Percentiles rank a stretch among this genome's conserved stretches.
These are phyloP conservation scores for Romanogobio albipinnatus DNA, from an alignment of 2,113 vertebrate genomes.

Conservation along the genomic window DNA sequence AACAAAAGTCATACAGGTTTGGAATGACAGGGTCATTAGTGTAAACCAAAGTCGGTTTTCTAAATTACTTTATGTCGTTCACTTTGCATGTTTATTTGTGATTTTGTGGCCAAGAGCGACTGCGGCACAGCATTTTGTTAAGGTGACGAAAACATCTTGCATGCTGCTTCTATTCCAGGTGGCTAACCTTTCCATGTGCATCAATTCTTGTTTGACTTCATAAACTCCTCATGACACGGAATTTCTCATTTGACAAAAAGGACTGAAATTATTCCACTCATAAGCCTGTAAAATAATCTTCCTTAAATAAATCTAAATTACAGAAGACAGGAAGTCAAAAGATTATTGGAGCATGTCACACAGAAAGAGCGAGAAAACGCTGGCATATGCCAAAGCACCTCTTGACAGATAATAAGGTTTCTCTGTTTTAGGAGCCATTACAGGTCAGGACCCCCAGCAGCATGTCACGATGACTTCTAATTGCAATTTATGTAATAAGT, in stretches of 20 bases:
- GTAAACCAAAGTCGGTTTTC: neutral
- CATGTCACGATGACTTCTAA: constrained; percentile 79
- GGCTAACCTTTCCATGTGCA: constrained; percentile 55
- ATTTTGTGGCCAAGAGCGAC: constrained; percentile 21
- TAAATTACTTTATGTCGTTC: neutral
- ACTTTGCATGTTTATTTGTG: constrained; percentile 24
- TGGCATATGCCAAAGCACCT: constrained; percentile 65
- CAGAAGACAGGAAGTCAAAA: constrained; percentile 66
- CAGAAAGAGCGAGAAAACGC: constrained; percentile 50
- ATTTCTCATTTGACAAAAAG: constrained; percentile 64
- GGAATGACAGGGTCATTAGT: neutral
- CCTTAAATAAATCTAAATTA: constrained; percentile 66
- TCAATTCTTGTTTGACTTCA: constrained; percentile 50
- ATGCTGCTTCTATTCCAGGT: constrained; percentile 53
- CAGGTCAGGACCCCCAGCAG: constrained; percentile 68
- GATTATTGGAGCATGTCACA: constrained; percentile 62
- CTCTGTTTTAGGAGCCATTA: constrained; percentile 59
- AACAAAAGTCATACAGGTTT: neutral
- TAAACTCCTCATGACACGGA: constrained; percentile 55
- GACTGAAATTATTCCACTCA: constrained; percentile 65
- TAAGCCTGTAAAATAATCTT: constrained; percentile 65
- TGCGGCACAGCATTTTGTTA: constrained; percentile 25
- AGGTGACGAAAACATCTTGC: constrained; percentile 46
- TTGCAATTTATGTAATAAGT: constrained; percentile 82
- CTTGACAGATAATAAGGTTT: constrained; percentile 60